Evolutionary conservation across 2,797 vertebrate genomes (phyloP).

Genomic region (Nannoperca australis): DNA sequence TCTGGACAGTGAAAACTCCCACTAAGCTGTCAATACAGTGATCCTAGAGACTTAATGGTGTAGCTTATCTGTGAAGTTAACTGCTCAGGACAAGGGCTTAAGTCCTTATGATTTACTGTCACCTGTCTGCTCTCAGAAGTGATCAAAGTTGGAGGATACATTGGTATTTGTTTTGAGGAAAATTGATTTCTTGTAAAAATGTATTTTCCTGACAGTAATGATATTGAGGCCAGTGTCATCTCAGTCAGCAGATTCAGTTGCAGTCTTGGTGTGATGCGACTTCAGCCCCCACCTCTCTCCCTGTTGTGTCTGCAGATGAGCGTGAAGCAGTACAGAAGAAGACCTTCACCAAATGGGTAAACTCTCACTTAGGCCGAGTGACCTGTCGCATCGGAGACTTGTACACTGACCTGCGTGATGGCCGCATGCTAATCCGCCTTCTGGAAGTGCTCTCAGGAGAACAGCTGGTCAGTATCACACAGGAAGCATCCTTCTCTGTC

Average conservation of each 20-base stretch:
- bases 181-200: conserved; percentile 27
- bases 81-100: conserved; percentile 27
- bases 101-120: conserved; percentile 47
- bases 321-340: conserved; percentile 97
- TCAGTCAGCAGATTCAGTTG: background rate
- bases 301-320: conserved; percentile 85
- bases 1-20: conserved; percentile 47
- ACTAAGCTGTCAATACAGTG: conserved; percentile 64
- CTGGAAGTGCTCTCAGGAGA: conserved; percentile 95
- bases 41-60: conserved; percentile 53
- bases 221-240: background rate
- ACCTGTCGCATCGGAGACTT: conserved; percentile 94
- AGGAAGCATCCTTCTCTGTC: conserved; percentile 30
- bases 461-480: conserved; percentile 89
- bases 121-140: conserved; percentile 21
- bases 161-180: background rate
- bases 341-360: conserved; percentile 98
- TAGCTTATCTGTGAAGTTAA: conserved; percentile 63
- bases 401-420: conserved; percentile 94
- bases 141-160: conserved; percentile 11
- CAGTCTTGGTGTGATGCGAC: conserved; percentile 10
- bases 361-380: conserved; percentile 94
- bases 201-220: conserved; percentile 21
- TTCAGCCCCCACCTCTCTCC: background rate
- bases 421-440: conserved; percentile 93